Conservation (phyloP, 2,797 vertebrate species). For the Linurgus olivaceus region DNA sequence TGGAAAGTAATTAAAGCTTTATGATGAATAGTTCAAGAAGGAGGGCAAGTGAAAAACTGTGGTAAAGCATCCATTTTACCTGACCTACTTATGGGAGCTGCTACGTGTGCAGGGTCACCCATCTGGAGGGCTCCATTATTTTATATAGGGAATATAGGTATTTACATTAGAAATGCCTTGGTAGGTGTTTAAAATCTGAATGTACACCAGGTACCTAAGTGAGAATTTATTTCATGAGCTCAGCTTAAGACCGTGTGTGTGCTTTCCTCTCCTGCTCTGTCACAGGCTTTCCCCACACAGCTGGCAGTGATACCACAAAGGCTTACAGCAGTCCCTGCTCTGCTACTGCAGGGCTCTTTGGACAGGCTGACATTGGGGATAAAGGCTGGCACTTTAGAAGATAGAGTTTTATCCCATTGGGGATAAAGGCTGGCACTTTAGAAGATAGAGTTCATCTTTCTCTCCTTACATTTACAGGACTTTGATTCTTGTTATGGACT, state of each 20-base stretch:
- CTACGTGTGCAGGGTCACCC: background rate
- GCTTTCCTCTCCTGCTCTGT: background rate
- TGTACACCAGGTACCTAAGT: background rate
- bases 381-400: background rate
- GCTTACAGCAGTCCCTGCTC: background rate
- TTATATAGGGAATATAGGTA: background rate
- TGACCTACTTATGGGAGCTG: background rate
- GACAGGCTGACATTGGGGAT: too few species aligned
- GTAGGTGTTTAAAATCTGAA: background rate
- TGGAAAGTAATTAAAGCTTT: background rate
- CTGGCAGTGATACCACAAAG: background rate
- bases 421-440: background rate
- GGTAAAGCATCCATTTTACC: background rate
- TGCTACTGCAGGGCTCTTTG: background rate
- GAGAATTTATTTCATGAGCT: background rate
- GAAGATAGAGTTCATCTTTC: background rate
- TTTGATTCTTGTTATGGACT: background rate
- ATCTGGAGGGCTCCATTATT: background rate
- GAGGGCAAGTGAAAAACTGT: background rate
- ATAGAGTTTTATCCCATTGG: rapidly evolving
- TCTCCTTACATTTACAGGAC: background rate
- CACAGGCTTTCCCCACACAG: background rate
- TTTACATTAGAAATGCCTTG: background rate
- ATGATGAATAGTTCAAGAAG: background rate
- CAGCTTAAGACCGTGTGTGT: background rate